Evolutionary conservation across 2,888 invertebrate genomes (phyloP).

Genomic region (Onthophagus sagittarius): DNA sequence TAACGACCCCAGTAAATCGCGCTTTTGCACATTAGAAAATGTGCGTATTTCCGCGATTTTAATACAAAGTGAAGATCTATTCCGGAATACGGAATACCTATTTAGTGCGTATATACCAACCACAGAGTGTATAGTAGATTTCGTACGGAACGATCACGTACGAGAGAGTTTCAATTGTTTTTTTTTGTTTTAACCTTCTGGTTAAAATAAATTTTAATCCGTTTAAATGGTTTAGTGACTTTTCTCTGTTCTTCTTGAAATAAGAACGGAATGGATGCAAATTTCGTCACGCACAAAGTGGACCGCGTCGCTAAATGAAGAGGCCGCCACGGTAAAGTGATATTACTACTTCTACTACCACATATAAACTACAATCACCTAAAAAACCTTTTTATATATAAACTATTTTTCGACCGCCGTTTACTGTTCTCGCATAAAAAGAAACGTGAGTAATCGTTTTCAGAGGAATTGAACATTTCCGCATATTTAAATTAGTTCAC

Average conservation of each 20-base stretch:
- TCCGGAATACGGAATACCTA: background rate
- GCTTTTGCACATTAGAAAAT: background rate
- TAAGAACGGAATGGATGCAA: background rate
- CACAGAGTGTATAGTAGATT: background rate
- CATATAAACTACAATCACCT: background rate
- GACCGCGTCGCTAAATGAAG: constrained; percentile 29
- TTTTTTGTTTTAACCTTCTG: background rate
- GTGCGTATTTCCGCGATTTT: too few relatives aligned
- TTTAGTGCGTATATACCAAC: background rate
- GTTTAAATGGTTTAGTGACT: background rate
- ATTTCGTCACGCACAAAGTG: background rate
- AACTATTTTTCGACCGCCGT: background rate
- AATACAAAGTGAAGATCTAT: background rate
- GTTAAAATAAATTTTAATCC: background rate
- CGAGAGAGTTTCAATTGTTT: background rate
- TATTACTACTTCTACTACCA: background rate
- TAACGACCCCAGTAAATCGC: background rate
- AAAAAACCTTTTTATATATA: too few relatives aligned
- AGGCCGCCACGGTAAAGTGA: constrained; percentile 33
- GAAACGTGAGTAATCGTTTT: background rate
- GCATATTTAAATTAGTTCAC: background rate
- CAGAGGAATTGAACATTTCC: background rate
- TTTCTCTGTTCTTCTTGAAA: background rate
- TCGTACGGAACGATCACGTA: background rate
- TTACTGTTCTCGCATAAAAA: background rate